Conservation (phyloP, 2,888 invertebrate species). For the Nezara viridula region DNA sequence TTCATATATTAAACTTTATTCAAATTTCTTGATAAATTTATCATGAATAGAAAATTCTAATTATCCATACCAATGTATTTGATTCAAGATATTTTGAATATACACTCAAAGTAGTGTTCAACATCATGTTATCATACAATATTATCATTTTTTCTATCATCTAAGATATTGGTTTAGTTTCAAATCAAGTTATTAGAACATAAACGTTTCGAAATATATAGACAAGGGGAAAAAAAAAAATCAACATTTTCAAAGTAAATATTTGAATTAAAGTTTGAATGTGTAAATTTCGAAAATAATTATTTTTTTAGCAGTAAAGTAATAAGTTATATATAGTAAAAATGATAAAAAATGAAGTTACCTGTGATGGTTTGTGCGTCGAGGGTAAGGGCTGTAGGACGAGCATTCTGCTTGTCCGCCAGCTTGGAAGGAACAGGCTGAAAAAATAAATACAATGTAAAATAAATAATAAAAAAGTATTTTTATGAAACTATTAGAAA, state of each 20-base stretch:
- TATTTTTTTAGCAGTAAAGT: neutral
- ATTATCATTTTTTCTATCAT: too few relatives aligned
- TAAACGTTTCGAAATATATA: too few relatives aligned
- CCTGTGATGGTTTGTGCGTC: constrained; percentile 65
- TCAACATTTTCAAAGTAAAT: too few relatives aligned
- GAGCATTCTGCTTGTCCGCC: constrained; percentile 84
- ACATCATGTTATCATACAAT: too few relatives aligned
- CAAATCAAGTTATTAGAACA: neutral
- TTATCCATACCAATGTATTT: too few relatives aligned
- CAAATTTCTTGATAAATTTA: neutral
- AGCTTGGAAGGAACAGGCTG: constrained; percentile 73
- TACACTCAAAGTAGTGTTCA: neutral
- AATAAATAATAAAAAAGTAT: neutral
- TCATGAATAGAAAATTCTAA: neutral
- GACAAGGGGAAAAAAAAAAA: too few relatives aligned
- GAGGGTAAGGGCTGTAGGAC: constrained; percentile 68
- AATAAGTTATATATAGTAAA: too few relatives aligned
- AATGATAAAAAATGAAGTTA: constrained; percentile 17
- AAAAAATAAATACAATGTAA: neutral
- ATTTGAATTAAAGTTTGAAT: too few relatives aligned
- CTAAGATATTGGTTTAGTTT: neutral
- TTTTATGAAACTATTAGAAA: too few relatives aligned
- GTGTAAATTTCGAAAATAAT: neutral
- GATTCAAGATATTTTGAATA: neutral
- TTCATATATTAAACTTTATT: neutral